phyloP scores from a whole-genome alignment of 1,140 invertebrate species.

The Aphis gossypii region DNA sequence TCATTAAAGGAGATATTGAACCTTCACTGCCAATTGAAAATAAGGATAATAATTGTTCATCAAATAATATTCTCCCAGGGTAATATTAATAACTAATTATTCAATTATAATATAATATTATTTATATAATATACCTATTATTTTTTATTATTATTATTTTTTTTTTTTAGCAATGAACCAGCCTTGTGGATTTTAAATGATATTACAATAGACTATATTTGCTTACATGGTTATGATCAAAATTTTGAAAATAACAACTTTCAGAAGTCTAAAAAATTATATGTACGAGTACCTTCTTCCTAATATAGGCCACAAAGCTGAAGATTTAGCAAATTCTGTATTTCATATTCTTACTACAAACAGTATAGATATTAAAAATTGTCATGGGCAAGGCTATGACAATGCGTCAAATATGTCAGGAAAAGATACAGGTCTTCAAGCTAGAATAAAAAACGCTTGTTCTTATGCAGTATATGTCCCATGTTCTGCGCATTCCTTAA shows the following conservation, averaged over 20 bases:
- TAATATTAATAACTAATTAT: no score
- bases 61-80: no score
- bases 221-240: background rate
- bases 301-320: conserved; percentile 32
- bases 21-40: no score
- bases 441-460: conserved; percentile 62
- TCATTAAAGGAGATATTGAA: no score
- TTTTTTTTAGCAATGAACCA: conserved; percentile 21
- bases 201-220: background rate
- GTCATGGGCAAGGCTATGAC: conserved; percentile 62
- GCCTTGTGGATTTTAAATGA: background rate
- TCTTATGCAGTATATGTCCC: conserved; percentile 61
- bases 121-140: no score
- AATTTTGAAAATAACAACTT: background rate
- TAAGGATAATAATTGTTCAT: no score
- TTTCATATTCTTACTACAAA: conserved; percentile 1
- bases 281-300: background rate
- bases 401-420: conserved; percentile 62
- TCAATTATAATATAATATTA: no score
- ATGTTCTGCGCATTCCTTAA: conserved; percentile 64
- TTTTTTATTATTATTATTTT: no score
- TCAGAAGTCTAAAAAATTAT: background rate
- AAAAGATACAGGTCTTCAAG: conserved; percentile 62
- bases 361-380: conserved; percentile 58
- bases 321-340: background rate